A percentile compares a stretch with the other conserved stretches of the same genome.
phyloP scores from a whole-genome alignment of 2,797 vertebrate genomes.

The Protonibea diacanthus region DNA sequence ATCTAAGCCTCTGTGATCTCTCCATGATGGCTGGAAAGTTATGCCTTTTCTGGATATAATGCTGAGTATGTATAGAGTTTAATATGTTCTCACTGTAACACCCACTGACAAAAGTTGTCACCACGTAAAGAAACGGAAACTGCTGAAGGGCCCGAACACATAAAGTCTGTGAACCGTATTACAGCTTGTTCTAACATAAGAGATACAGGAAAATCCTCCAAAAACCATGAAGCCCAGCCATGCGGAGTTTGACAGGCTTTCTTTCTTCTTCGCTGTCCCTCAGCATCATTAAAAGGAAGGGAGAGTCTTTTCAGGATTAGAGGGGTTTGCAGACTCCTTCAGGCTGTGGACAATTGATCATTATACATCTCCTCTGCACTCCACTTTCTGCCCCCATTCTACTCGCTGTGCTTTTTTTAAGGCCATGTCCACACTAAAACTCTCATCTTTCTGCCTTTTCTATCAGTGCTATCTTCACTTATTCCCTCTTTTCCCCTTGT shows the following conservation, averaged over 20 bases:
- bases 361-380: conserved; percentile 53
- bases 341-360: conserved; percentile 62
- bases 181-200: conserved; percentile 15
- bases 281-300: conserved; percentile 65
- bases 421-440: conserved; percentile 9
- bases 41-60: not conserved
- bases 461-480: not conserved
- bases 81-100: not conserved
- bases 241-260: conserved; percentile 28
- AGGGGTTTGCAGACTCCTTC: conserved; percentile 57
- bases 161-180: conserved; percentile 18
- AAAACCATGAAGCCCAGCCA: conserved; percentile 36
- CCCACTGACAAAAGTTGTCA: not conserved
- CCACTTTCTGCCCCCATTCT: not conserved
- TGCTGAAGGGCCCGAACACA: not conserved
- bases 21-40: not conserved
- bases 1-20: conserved; percentile 37
- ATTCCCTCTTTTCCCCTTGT: not conserved
- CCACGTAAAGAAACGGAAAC: not conserved
- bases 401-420: conserved; percentile 26
- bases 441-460: not conserved
- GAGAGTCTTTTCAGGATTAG: conserved; percentile 62
- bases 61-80: conserved; percentile 10
- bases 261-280: conserved; percentile 50
- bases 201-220: conserved; percentile 41